phyloP scores from a whole-genome alignment of 2,113 vertebrate species.

The Tinamus guttatus region DNA sequence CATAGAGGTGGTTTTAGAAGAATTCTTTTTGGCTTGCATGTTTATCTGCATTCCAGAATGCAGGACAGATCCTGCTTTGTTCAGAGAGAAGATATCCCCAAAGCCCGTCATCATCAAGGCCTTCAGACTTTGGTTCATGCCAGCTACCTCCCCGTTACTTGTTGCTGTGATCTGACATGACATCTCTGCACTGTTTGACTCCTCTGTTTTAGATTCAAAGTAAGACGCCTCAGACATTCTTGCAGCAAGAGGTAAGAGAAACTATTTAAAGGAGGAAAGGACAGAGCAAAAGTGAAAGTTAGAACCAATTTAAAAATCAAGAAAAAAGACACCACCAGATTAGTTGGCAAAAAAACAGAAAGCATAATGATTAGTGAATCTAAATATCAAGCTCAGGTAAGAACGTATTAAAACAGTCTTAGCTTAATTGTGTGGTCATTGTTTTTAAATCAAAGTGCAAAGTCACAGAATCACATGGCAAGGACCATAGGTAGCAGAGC shows the following conservation, averaged over 20 bases:
- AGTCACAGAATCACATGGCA: conserved; percentile 53
- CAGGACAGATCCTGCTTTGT: conserved; percentile 86
- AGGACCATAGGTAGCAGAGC: conserved; percentile 50
- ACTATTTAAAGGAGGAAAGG: conserved; percentile 86
- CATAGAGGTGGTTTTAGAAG: conserved; percentile 90
- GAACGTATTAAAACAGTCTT: conserved; percentile 46
- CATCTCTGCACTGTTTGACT: conserved; percentile 93
- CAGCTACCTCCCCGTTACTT: conserved; percentile 89
- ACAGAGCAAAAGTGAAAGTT: conserved; percentile 83
- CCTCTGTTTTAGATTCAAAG: conserved; percentile 94
- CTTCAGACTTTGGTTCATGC: conserved; percentile 86
- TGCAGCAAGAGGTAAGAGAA: conserved; percentile 90
- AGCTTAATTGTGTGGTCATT: conserved; percentile 10
- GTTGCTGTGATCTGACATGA: conserved; percentile 91
- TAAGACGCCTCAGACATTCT: conserved; percentile 92
- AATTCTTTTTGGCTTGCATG: conserved; percentile 94
- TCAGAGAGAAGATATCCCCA: conserved; percentile 90
- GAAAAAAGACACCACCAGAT: conserved; percentile 80
- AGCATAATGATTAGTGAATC: conserved; percentile 77
- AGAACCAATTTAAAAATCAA: conserved; percentile 82
- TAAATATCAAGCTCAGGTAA: conserved; percentile 43
- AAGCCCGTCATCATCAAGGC: conserved; percentile 92
- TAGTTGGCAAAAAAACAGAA: conserved; percentile 74
- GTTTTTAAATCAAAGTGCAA: conserved; percentile 50
- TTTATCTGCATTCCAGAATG: conserved; percentile 92